phyloP scores from a whole-genome alignment of 2,113 vertebrate genomes.

The Ameiurus melas region DNA sequence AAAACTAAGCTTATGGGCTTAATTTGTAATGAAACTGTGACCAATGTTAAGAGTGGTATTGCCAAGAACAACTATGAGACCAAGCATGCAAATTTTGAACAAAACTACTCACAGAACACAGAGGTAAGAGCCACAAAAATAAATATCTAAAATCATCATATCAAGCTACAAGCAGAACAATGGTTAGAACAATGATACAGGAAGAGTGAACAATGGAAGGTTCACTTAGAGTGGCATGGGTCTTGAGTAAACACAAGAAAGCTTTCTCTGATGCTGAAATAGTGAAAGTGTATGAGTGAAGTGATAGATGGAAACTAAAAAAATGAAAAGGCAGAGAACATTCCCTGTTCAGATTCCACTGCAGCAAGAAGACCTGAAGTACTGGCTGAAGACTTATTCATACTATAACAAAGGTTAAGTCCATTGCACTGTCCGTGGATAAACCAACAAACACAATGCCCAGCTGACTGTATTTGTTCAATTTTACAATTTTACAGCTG shows the following conservation, averaged over 20 bases:
- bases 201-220: slow-evolving; percentile 9
- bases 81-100: background rate
- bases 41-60: background rate
- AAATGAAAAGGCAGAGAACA: slow-evolving; percentile 32
- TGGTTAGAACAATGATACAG: slow-evolving; percentile 35
- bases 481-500: background rate
- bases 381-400: slow-evolving; percentile 32
- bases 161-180: background rate
- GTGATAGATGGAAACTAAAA: slow-evolving; percentile 20
- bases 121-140: background rate
- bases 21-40: background rate
- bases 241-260: slow-evolving; percentile 29
- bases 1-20: background rate
- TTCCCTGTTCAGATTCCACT: slow-evolving; percentile 27
- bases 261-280: slow-evolving; percentile 33
- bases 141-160: background rate
- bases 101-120: background rate
- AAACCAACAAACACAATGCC: slow-evolving; percentile 38
- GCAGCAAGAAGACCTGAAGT: slow-evolving; percentile 36
- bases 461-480: background rate
- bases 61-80: background rate
- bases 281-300: background rate
- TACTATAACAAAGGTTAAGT: slow-evolving; percentile 40
- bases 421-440: slow-evolving; percentile 46
- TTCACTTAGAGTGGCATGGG: slow-evolving; percentile 33